Percentiles rank a stretch among this genome's conserved stretches.
Conservation (phyloP, 2,888 invertebrate species). For the Aphelenchoides bicaudatus region DNA sequence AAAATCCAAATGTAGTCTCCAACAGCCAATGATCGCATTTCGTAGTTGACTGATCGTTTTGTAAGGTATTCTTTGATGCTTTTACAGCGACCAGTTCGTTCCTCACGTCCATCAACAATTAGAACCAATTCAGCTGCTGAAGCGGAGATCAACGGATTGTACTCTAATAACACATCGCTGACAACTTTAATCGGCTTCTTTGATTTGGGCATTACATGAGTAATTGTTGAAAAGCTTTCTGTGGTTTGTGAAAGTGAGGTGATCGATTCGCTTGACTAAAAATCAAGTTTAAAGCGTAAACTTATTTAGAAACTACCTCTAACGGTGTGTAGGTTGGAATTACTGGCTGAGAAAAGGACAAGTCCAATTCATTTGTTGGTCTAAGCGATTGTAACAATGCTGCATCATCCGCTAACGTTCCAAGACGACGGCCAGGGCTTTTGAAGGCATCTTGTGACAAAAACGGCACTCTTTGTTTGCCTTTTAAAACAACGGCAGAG, state of each 20-base stretch:
- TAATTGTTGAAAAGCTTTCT: no score
- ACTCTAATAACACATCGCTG: neutral
- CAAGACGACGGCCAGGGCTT: neutral
- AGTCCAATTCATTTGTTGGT: conserved; percentile 10
- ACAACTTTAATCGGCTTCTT: neutral
- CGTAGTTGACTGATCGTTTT: conserved; percentile 33
- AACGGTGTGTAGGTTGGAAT: neutral
- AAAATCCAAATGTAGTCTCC: conserved; percentile 57
- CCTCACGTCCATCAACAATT: conserved; percentile 53
- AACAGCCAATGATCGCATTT: conserved; percentile 50
- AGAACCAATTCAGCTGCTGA: conserved; percentile 28
- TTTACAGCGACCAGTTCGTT: conserved; percentile 25
- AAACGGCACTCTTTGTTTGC: conserved; percentile 35
- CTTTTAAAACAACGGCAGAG: conserved; percentile 24
- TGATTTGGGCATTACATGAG: no score
- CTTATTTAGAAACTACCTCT: neutral
- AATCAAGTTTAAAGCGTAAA: neutral
- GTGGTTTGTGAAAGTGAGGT: neutral
- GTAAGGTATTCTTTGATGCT: conserved; percentile 29
- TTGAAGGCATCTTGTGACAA: conserved; percentile 20
- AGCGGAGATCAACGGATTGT: neutral
- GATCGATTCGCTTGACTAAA: conserved; percentile 3
- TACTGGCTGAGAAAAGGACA: conserved; percentile 19
- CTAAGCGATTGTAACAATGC: neutral
- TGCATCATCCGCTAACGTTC: no score